Conservation (phyloP, 2,797 vertebrate species). For the Rhynchonycteris naso region DNA sequence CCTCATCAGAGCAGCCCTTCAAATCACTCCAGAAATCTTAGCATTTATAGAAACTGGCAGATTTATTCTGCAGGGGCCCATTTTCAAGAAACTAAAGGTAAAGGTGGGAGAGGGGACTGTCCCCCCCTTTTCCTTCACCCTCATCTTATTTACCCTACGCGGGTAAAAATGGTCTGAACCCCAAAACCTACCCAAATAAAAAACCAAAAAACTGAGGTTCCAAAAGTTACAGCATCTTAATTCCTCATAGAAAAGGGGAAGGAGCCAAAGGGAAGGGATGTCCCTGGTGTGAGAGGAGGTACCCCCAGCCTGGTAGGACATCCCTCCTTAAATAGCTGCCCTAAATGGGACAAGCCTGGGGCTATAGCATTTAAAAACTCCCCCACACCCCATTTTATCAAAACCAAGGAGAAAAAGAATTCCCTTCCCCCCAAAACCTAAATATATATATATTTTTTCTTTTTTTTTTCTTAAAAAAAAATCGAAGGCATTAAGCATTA, state of each 20-base stretch:
- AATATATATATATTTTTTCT: slow-evolving; percentile 77
- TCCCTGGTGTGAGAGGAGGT: neutral
- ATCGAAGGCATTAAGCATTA: slow-evolving; percentile 81
- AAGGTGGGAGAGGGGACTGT: slow-evolving; percentile 9
- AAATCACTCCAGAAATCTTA: slow-evolving; percentile 57
- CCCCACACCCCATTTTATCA: slow-evolving; percentile 77
- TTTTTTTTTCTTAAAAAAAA: slow-evolving; percentile 70
- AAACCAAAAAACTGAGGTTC: slow-evolving; percentile 68
- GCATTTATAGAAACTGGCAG: slow-evolving; percentile 72
- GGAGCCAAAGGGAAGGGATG: slow-evolving; percentile 24
- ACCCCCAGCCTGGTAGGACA: neutral
- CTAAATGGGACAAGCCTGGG: slow-evolving; percentile 50
- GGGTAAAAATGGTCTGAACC: slow-evolving; percentile 69
- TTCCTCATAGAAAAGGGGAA: slow-evolving; percentile 79
- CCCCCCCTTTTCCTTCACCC: neutral
- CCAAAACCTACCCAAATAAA: slow-evolving; percentile 72
- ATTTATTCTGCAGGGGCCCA: slow-evolving; percentile 74
- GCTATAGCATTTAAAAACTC: slow-evolving; percentile 75
- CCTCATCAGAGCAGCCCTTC: neutral
- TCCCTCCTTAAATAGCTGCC: slow-evolving; percentile 54
- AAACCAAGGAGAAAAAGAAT: slow-evolving; percentile 79
- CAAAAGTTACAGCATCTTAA: slow-evolving; percentile 79
- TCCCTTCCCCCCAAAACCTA: slow-evolving; percentile 60
- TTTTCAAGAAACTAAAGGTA: slow-evolving; percentile 63
- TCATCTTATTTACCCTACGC: slow-evolving; percentile 31